Evolutionary conservation across 23 tunicate species (phyloP).

Genomic region (Diplosoma virens): DNA sequence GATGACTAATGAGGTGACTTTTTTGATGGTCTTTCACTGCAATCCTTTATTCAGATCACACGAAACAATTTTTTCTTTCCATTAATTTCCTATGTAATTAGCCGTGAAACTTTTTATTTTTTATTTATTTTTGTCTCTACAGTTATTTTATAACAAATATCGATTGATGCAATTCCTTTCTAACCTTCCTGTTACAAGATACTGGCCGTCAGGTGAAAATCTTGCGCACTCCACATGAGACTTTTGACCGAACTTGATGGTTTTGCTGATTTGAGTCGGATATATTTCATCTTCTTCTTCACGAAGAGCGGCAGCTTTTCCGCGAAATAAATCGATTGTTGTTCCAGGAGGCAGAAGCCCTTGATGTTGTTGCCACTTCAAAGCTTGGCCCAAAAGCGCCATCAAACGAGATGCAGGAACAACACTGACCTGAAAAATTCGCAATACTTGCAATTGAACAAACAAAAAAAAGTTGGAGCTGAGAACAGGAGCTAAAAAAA

Average conservation of each 20-base stretch:
- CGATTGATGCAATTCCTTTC: too few relatives aligned
- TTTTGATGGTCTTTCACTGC: too few relatives aligned
- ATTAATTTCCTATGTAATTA: too few relatives aligned
- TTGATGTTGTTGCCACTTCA: conserved; percentile 98
- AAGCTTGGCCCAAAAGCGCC: conserved; percentile 90
- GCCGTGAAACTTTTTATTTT: too few relatives aligned
- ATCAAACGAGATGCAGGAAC: conserved; percentile 96
- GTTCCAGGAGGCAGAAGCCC: conserved; percentile 93
- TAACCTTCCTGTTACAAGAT: conserved; percentile 93
- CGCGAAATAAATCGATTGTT: conserved; percentile 93
- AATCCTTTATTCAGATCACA: too few relatives aligned
- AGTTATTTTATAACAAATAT: too few relatives aligned
- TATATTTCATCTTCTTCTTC: conserved; percentile 92
- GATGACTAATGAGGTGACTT: too few relatives aligned
- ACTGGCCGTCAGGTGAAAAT: conserved; percentile 97
- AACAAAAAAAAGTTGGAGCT: too few relatives aligned
- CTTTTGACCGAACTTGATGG: conserved; percentile 89
- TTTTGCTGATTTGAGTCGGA: conserved; percentile 91
- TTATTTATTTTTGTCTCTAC: too few relatives aligned
- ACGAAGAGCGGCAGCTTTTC: conserved; percentile 78
- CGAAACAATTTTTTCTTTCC: too few relatives aligned
- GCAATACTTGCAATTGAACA: too few relatives aligned
- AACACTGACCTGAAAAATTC: conserved; percentile 75
- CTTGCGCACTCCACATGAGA: conserved; percentile 92
- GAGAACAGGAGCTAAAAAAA: too few relatives aligned